These are phyloP conservation scores for Diadegma fenestrale DNA, from an alignment of 2,888 invertebrate genomes.

Conservation along the genomic window DNA sequence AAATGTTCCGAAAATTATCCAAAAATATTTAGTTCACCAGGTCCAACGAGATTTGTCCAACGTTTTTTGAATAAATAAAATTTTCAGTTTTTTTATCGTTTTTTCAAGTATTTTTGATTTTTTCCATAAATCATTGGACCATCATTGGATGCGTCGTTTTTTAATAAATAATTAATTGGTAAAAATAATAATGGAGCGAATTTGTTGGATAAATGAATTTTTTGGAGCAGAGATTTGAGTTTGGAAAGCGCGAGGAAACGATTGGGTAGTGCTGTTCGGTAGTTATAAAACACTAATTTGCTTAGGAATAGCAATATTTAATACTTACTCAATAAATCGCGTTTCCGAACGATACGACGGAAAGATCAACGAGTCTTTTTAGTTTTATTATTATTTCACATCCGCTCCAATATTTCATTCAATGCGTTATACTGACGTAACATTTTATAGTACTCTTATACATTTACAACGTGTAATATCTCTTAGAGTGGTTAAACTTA, in stretches of 20 bases:
- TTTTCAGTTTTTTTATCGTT: background rate
- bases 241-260: constrained; percentile 3
- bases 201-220: background rate
- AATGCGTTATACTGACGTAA: constrained; percentile 80
- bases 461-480: constrained; percentile 82
- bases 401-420: constrained; percentile 69
- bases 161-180: background rate
- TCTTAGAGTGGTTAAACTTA: constrained; percentile 77
- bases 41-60: too few species aligned
- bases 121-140: background rate
- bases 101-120: background rate
- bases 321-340: constrained; percentile 23
- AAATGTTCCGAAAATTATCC: too few species aligned
- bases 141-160: background rate
- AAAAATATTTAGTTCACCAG: too few species aligned
- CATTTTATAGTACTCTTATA: constrained; percentile 82
- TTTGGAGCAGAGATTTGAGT: background rate
- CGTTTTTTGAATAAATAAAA: too few species aligned
- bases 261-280: background rate
- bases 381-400: constrained; percentile 68
- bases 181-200: background rate
- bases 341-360: constrained; percentile 70
- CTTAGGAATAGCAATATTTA: background rate
- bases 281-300: constrained; percentile 2
- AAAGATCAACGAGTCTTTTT: constrained; percentile 77